Evolutionary conservation across 1,140 invertebrate species (phyloP).

Genomic region (Drosophila nannoptera): DNA sequence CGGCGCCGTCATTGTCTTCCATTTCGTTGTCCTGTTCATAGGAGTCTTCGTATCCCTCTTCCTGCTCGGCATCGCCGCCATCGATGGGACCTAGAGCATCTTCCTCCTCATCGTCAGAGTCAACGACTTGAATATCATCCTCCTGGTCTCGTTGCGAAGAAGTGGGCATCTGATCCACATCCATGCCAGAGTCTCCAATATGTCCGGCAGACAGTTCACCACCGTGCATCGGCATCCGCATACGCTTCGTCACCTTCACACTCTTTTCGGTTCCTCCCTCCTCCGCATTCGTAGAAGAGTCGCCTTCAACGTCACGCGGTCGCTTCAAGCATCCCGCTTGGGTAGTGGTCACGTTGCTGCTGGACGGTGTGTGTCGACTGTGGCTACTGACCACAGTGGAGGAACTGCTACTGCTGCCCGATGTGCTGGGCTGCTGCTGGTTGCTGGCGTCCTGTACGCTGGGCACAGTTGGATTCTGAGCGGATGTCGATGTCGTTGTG

Average conservation of each 20-base stretch:
- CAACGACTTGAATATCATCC: constrained; percentile 88
- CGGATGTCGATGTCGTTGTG: constrained; percentile 56
- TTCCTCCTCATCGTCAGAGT: constrained; percentile 82
- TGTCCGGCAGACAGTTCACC: constrained; percentile 65
- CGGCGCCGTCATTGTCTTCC: constrained; percentile 78
- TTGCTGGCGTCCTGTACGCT: constrained; percentile 79
- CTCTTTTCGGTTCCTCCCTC: constrained; percentile 79
- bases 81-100: constrained; percentile 80
- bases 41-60: constrained; percentile 81
- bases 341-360: constrained; percentile 83
- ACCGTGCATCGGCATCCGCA: constrained; percentile 74
- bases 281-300: constrained; percentile 80
- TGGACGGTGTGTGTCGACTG: constrained; percentile 81
- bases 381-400: constrained; percentile 80
- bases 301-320: constrained; percentile 81
- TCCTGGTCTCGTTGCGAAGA: constrained; percentile 90
- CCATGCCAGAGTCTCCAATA: constrained; percentile 81
- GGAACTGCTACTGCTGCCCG: constrained; percentile 69
- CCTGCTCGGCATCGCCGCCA: constrained; percentile 80
- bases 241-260: constrained; percentile 78
- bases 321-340: constrained; percentile 81
- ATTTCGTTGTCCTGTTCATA: constrained; percentile 81
- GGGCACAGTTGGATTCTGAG: constrained; percentile 61
- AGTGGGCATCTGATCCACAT: constrained; percentile 88
- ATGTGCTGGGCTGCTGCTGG: constrained; percentile 77